A percentile compares a stretch with the other conserved stretches of the same genome.
Conservation (phyloP, 2,888 invertebrate species). For the Mactromeris polynyma region DNA sequence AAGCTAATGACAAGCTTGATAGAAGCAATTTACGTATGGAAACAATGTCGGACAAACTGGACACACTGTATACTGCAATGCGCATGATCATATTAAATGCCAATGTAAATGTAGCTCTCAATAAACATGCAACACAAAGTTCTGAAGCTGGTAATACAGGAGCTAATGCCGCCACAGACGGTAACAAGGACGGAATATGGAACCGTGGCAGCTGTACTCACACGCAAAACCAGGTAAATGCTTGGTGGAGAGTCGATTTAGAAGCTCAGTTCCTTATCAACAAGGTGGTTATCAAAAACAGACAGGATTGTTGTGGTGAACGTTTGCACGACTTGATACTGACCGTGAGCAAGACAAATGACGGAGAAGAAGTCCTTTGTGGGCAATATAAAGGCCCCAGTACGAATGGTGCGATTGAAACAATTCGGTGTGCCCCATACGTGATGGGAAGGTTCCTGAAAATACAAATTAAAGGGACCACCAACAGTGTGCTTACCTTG, state of each 20-base stretch:
- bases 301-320: not conserved
- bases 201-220: not conserved
- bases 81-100: no score
- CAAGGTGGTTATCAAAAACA: not conserved
- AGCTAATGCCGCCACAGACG: not conserved
- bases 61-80: no score
- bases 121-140: not conserved
- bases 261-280: not conserved
- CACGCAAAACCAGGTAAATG: not conserved
- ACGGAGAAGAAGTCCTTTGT: not conserved
- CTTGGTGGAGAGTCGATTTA: constrained; percentile 14
- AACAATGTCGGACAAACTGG: no score
- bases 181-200: not conserved
- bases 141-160: not conserved
- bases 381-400: not conserved
- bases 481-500: not conserved
- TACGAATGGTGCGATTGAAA: not conserved
- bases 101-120: not conserved
- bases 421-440: not conserved
- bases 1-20: no score
- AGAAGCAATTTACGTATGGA: no score
- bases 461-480: not conserved
- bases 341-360: not conserved
- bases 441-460: not conserved
- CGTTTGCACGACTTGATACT: not conserved